These are phyloP conservation scores for Synaphobranchus kaupii DNA, from an alignment of 2,797 vertebrate species.

Conservation along the genomic window DNA sequence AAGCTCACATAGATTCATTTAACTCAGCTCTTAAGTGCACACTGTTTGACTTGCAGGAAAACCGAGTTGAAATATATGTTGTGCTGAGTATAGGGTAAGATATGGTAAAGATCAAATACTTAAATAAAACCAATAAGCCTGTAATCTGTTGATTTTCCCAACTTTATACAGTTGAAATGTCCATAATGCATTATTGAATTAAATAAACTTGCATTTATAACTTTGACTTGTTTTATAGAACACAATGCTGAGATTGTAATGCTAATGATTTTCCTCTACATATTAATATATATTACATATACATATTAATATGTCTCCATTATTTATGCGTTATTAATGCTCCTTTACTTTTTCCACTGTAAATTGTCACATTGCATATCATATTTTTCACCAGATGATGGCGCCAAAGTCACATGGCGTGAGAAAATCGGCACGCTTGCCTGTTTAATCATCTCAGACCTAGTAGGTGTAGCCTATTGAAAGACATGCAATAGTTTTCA, in stretches of 20 bases:
- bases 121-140: background rate
- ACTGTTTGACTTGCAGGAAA: background rate
- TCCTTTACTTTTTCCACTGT: background rate
- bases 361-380: background rate
- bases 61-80: background rate
- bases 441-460: background rate
- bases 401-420: conserved; percentile 26
- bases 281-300: background rate
- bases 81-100: background rate
- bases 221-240: background rate
- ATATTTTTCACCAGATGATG: conserved; percentile 44
- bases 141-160: background rate
- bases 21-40: background rate
- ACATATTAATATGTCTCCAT: background rate
- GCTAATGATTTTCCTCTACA: background rate
- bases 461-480: no score
- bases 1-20: background rate
- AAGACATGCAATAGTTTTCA: no score
- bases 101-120: background rate
- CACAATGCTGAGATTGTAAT: background rate
- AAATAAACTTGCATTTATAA: conserved; percentile 56
- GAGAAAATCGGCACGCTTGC: background rate
- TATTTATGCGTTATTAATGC: background rate
- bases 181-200: conserved; percentile 41
- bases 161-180: conserved; percentile 30